A percentile compares a stretch with the other conserved stretches of the same genome.
Evolutionary conservation across 2,888 invertebrate species (phyloP).

Genomic region (Beris morrisii): DNA sequence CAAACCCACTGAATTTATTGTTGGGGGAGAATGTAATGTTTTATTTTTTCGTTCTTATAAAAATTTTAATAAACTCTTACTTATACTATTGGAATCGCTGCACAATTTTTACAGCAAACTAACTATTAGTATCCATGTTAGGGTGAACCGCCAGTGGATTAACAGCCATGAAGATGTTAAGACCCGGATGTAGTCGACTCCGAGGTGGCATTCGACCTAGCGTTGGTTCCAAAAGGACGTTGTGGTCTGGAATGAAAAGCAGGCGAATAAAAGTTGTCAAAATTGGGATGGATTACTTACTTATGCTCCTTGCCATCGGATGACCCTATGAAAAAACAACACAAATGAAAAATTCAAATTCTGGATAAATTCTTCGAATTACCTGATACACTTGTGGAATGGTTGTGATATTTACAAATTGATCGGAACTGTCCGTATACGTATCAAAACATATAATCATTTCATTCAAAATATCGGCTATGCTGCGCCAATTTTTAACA

Average conservation of each 20-base stretch:
- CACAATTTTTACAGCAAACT: too few species aligned
- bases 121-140: too few species aligned
- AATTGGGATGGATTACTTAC: not conserved
- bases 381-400: slow-evolving; percentile 9
- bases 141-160: not conserved
- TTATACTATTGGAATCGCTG: too few species aligned
- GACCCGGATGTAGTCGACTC: slow-evolving; percentile 16
- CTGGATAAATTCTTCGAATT: not conserved
- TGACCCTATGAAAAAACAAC: slow-evolving; percentile 4
- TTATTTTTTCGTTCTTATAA: too few species aligned
- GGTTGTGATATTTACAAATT: not conserved
- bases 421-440: slow-evolving; percentile 5
- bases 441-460: slow-evolving; percentile 33
- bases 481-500: slow-evolving; percentile 34
- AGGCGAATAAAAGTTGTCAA: not conserved
- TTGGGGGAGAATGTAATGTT: too few species aligned
- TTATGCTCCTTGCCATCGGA: slow-evolving; percentile 5
- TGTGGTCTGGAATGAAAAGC: slow-evolving; percentile 5
- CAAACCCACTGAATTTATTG: too few species aligned
- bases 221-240: slow-evolving; percentile 10
- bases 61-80: too few species aligned
- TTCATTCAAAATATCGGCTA: slow-evolving; percentile 37
- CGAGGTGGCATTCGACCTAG: not conserved
- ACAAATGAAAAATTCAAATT: not conserved
- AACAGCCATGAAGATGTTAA: slow-evolving; percentile 5